phyloP scores from a whole-genome alignment of 2,888 invertebrate genomes.

The Sycophila texana region DNA sequence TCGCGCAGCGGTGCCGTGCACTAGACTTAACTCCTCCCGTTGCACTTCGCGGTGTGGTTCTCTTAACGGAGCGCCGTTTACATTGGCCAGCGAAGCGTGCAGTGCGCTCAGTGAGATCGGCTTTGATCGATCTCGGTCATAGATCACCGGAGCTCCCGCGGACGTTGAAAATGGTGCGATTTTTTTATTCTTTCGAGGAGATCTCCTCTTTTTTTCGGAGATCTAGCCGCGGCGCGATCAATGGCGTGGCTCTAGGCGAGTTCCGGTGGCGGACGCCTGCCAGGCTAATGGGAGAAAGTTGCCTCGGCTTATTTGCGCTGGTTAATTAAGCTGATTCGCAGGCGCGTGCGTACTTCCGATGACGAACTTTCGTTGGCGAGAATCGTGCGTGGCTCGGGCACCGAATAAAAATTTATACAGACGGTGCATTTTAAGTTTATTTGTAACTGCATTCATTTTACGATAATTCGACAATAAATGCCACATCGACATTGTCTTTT shows the following conservation, averaged over 20 bases:
- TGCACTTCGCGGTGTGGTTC: slow-evolving; percentile 16
- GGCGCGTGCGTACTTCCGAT: slow-evolving; percentile 17
- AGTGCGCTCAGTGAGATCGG: not conserved
- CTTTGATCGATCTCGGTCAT: slow-evolving; percentile 18
- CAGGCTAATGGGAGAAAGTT: slow-evolving; percentile 42
- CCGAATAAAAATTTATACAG: no score
- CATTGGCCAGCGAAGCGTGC: slow-evolving; percentile 32
- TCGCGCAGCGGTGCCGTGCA: not conserved
- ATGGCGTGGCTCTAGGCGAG: no score
- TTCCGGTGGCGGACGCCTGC: not conserved
- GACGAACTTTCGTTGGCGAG: not conserved
- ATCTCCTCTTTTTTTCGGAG: no score
- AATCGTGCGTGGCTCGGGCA: not conserved
- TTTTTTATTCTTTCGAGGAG: not conserved
- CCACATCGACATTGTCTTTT: no score
- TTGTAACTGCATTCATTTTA: no score
- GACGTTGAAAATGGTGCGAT: slow-evolving; percentile 3
- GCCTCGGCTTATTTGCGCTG: slow-evolving; percentile 17
- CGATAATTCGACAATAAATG: no score
- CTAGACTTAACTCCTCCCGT: not conserved
- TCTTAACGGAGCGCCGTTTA: slow-evolving; percentile 39
- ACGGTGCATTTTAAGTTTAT: no score
- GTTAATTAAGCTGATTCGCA: slow-evolving; percentile 44
- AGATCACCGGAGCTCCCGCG: not conserved
- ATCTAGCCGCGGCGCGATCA: not conserved